Evolutionary conservation across 2,888 invertebrate species (phyloP), one percentile per base, ranked within the genome.

Genomic region (Halictus quadricinctus): DNA sequence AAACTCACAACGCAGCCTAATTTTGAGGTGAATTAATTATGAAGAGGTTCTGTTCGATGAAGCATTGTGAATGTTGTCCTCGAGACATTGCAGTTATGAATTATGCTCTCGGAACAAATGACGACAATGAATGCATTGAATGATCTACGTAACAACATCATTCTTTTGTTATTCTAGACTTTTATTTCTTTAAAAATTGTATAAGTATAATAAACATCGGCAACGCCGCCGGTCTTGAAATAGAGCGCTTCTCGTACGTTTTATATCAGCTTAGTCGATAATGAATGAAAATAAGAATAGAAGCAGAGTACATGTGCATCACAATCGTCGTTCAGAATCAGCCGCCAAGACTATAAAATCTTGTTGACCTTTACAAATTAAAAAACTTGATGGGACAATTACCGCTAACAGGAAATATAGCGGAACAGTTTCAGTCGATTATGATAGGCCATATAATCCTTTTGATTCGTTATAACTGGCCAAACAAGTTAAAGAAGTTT

Each of bases 391-490:
- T 18, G 18, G 29, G 64, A n/a, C 2, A 18, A 64, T n/a, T 58
- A n/a, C 58, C 8, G 58, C n/a, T 12, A n/a, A 58, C n/a, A 58
- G n/a, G 21, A 21, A 29, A 29, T 18, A 8, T 29, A 29, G 25
- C 29, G 8, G 15, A 64, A 8, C 15, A 15, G 3, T 64, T 64
- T 29, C 64, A 29, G 15, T 15, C 5, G 6, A 25, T 64, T 64
- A 64, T 64, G 29, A 64, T 29, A 64, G 64, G 29, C 64, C 64
- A 64, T 64, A 64, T 64, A 64, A 64, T 64, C 25, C 3, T 64
- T 64, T 64, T 15, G 15, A 64, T 64, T 64, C 64, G 60, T 6
- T 18, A 36, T 3, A 66, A 29, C 29, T 29, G 36, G 10, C 41
- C 36, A 41, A 41, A 21, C 66, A 36, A 6, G 66, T 69, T 69